These are phyloP conservation scores for Notodonta ziczac DNA, from an alignment of 2,888 invertebrate genomes.

Conservation along the genomic window DNA sequence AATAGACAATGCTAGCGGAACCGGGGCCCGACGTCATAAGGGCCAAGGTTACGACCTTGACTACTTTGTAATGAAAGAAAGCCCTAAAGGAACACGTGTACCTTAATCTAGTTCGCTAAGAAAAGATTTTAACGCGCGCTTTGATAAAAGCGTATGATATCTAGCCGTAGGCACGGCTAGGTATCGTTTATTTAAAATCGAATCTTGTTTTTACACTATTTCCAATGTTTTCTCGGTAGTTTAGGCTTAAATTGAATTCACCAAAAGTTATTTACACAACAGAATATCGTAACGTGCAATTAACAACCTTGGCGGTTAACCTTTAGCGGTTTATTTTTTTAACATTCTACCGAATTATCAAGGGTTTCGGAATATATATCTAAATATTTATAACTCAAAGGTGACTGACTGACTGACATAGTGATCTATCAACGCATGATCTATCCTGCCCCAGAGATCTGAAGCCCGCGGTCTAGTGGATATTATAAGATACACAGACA, in stretches of 20 bases:
- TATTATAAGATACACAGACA: not conserved
- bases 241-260: conserved; percentile 7
- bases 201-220: not conserved
- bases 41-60: conserved; percentile 52
- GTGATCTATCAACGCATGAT: no score
- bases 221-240: not conserved
- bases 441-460: no score
- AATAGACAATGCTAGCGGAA: conserved; percentile 49
- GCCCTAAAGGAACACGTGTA: no score
- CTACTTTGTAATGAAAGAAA: conserved; percentile 17
- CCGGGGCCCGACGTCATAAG: conserved; percentile 26
- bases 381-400: no score
- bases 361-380: conserved; percentile 5
- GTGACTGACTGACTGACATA: no score
- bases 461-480: not conserved
- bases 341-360: conserved; percentile 5
- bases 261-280: conserved; percentile 21
- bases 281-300: conserved; percentile 25
- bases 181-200: not conserved
- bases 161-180: no score
- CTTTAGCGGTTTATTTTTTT: conserved; percentile 31
- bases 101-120: no score
- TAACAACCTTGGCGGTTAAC: conserved; percentile 39
- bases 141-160: no score
- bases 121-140: no score